Base-by-base conservation (phyloP, 2,113 vertebrate genomes). In the Saimiri boliviensis region DNA sequence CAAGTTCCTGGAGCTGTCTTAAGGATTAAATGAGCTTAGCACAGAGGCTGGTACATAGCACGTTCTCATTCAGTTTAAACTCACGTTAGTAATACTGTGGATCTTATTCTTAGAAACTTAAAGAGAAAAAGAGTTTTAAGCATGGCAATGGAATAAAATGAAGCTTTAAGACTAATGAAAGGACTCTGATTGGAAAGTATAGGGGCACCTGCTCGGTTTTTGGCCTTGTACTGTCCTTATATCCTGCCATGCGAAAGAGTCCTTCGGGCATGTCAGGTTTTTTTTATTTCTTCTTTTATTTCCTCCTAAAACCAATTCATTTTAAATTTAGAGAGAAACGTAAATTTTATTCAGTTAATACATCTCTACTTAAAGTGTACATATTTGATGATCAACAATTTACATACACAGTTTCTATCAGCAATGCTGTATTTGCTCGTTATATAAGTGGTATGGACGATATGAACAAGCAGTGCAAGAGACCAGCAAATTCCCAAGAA, bases 391-490 rank as follows among this genome's bases (percentile, higher is more conserved):
- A 82, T 93, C 16, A 95, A 45, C 16, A 58, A 37, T 96, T 90
- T 91, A 11, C 37, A 66, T 77, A 71, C 5, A 47, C 45, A 49
- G 5, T 89, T 20, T 92, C 3, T 97, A 60, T 92, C 82, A 97
- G 90, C 40, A 89, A 96, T 9, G 16, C 37, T 76, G 0, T 27
- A 16, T 93, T 98, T 98, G 30, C 42, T 96, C 86, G 93, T 35
- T 86, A 0, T 66, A 52, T 74, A 5, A 92, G 42, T 96, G 96
- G 35, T 95, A 60, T 77, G 94, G 74, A 25, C 27, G 95, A 84
- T 71, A 66, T 32, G 90, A 83, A 96, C 94, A 94, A n/a, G 6
- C 54, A 35, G 1, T 73, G 5, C 70, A 42, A 66, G 94, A 95
- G 56, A 60, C 73, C 85, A 88, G 81, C 37, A 94, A 96, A 87